Base-by-base conservation (phyloP, 2,797 vertebrate genomes). In the Psittacula derbiana region DNA sequence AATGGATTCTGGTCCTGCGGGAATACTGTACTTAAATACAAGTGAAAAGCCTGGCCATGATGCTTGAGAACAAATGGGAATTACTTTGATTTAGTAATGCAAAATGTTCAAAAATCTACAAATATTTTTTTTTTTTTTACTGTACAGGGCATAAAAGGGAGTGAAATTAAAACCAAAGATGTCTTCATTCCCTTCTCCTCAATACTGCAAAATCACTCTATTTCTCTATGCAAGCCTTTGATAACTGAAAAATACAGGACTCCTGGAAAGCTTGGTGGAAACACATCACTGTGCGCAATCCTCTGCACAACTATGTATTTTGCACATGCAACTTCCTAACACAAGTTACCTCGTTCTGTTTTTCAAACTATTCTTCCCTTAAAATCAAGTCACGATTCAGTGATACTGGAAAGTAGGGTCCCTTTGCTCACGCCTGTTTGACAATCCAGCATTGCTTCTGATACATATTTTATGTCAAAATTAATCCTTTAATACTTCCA, bases 401-500 rank as follows among this genome's bases (percentile, higher is more conserved):
- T 0, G 3, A 49, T 0, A 16, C 4, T 41, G 38, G n/a, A 55
- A 58, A 86, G 31, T 72, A 91, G 24, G n/a, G 61, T 92, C 84
- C 36, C 69, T 80, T 62, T 87, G 88, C 78, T 91, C 19, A 2
- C 2, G 31, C 83, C 58, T 30, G 46, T 61, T 82, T 76, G 92
- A 93, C 64, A 95, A 82, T 27, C 88, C 70, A 57, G 43, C 75
- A 46, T 65, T 53, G 64, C 44, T 95, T 80, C 88, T 87, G 52
- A 80, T 47, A 36, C 4, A 27, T 47, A 84, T 79, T 96, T 95
- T 47, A 90, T 46, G 83, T 90, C 60, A 53, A 82, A 95, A 96
- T 88, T 75, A 93, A 97, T 90, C 95, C 92, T 90, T 95, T 95
- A 94, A 94, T 49, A 65, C 74, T n/a, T 69, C 52, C 81, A 88